Percentiles rank a stretch among this genome's conserved stretches.
These are phyloP conservation scores for Gallinago solitaria DNA, from an alignment of 2,797 vertebrate genomes.

Conservation along the genomic window DNA sequence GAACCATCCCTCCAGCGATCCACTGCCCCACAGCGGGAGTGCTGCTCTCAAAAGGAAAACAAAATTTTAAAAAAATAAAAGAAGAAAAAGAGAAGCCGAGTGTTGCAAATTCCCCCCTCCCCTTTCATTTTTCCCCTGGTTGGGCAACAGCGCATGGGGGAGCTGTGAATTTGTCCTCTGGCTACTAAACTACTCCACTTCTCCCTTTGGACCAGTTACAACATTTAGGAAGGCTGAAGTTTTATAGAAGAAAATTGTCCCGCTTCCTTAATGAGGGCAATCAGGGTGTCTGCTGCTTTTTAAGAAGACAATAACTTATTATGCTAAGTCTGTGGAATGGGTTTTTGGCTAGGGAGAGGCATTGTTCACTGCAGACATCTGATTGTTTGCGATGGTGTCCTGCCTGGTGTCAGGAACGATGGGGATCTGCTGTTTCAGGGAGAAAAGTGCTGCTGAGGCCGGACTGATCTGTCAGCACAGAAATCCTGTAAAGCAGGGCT, in stretches of 20 bases:
- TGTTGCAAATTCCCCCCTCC: neutral
- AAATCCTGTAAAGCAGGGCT: neutral
- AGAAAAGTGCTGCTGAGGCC: neutral
- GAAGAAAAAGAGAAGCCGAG: neutral
- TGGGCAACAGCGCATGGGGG: neutral
- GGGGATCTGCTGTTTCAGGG: neutral
- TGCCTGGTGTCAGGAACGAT: conserved; percentile 23
- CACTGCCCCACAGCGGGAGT: neutral
- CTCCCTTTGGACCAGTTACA: conserved; percentile 6
- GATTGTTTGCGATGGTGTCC: neutral
- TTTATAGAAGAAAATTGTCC: conserved; percentile 12
- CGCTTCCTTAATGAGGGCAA: neutral
- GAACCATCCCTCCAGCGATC: neutral
- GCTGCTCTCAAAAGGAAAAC: neutral
- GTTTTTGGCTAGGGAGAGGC: neutral
- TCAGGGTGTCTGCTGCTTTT: conserved; percentile 1
- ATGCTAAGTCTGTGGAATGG: neutral
- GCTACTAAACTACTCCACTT: neutral
- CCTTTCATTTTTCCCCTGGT: neutral
- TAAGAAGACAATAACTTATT: conserved; percentile 34
- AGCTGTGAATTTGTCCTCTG: conserved; percentile 28
- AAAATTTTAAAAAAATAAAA: neutral
- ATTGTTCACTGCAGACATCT: neutral
- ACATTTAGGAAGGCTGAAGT: neutral
- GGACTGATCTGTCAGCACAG: neutral